Percentiles rank a stretch among this genome's conserved stretches.
phyloP scores from a whole-genome alignment of 64 coral and sea anemone species.

The Hydrozoanthus tunicans region DNA sequence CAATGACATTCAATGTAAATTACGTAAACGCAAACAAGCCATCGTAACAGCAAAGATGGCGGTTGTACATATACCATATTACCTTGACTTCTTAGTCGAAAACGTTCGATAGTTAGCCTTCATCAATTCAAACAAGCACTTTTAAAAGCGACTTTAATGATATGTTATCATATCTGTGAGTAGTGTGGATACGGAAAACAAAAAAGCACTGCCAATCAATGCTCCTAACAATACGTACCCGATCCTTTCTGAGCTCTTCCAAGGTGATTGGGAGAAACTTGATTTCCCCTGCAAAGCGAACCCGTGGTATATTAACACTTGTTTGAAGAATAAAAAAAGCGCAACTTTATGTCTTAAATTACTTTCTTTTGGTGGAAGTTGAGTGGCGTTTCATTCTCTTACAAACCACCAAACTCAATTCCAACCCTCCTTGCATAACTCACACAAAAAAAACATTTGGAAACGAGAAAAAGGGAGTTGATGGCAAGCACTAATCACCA shows the following conservation, averaged over 20 bases:
- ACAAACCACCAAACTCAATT: no score
- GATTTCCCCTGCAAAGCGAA: slow-evolving; percentile 56
- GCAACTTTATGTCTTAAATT: not conserved
- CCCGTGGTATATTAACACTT: not conserved
- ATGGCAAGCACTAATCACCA: no score
- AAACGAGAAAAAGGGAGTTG: no score
- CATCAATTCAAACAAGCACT: no score
- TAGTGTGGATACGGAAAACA: not conserved
- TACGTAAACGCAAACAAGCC: no score
- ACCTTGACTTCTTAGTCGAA: no score
- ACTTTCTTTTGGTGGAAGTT: not conserved
- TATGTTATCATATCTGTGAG: not conserved
- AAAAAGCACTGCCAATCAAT: not conserved
- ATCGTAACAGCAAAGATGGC: no score
- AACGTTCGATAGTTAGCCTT: no score
- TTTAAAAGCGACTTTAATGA: not conserved
- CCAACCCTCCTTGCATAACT: no score
- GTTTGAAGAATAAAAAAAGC: not conserved
- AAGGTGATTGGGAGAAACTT: slow-evolving; percentile 77
- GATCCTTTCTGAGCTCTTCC: slow-evolving; percentile 93
- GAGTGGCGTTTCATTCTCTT: no score
- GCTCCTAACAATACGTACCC: slow-evolving; percentile 47
- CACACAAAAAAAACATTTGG: no score
- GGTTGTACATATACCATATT: no score
- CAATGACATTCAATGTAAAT: not conserved